Conservation (phyloP, 2,888 invertebrate species). For the Endotricha flammealis region DNA sequence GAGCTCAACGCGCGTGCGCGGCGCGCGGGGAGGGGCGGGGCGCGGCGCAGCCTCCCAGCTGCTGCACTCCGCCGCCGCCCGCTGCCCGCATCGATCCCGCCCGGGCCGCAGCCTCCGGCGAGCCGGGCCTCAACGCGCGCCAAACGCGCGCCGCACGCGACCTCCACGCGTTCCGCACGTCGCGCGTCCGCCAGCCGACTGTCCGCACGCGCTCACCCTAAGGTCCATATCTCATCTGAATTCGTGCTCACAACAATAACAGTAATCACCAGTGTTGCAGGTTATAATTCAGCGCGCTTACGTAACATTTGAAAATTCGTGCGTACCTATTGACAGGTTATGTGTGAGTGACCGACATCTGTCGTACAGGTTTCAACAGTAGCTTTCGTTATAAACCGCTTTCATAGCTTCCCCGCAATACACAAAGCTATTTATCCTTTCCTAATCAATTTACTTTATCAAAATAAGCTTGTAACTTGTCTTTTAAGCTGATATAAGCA, state of each 20-base stretch:
- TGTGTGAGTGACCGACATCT: constrained; percentile 37
- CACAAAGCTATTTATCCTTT: neutral
- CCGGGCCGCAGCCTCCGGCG: constrained; percentile 57
- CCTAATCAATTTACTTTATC: neutral
- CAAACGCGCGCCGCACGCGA: constrained; percentile 48
- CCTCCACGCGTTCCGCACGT: constrained; percentile 44
- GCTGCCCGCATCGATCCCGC: constrained; percentile 75
- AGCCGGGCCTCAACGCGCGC: constrained; percentile 53
- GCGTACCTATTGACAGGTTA: constrained; percentile 57
- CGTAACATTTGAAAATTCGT: constrained; percentile 55
- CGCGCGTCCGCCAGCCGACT: constrained; percentile 36
- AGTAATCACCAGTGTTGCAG: constrained; percentile 51
- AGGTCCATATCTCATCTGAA: constrained; percentile 56
- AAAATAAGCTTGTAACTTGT: neutral
- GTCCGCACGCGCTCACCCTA: constrained; percentile 38
- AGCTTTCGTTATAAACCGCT: neutral
- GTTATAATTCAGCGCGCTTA: constrained; percentile 54
- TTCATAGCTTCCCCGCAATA: neutral
- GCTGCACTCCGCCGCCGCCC: constrained; percentile 75
- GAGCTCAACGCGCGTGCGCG: constrained; percentile 28
- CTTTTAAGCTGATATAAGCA: neutral
- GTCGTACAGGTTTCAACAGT: neutral
- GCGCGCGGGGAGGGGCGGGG: constrained; percentile 39
- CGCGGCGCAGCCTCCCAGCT: constrained; percentile 66
- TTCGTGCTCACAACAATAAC: constrained; percentile 46